These are phyloP conservation scores for Carassius auratus DNA, from an alignment of 2,113 vertebrate species.

Conservation along the genomic window DNA sequence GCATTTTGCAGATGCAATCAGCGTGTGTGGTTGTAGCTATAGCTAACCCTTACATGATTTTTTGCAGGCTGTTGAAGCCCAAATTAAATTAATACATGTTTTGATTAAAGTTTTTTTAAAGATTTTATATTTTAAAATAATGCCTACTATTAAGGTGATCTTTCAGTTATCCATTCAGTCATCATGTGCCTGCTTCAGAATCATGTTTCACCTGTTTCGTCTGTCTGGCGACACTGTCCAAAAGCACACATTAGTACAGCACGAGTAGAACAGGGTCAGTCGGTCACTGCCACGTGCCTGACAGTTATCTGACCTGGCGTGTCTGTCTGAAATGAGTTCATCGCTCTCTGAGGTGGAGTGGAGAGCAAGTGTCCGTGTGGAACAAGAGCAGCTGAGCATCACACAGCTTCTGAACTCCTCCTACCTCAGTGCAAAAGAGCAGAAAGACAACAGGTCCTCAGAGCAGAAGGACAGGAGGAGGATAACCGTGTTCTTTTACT, in stretches of 20 bases:
- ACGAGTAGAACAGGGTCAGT: constrained; percentile 25
- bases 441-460: constrained; percentile 36
- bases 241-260: constrained; percentile 1
- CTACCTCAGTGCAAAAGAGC: constrained; percentile 47
- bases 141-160: background rate
- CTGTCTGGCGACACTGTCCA: no score
- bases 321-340: constrained; percentile 16
- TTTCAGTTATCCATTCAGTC: background rate
- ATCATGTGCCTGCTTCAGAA: background rate
- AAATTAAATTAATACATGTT: no score
- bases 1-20: background rate
- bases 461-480: constrained; percentile 51
- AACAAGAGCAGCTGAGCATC: constrained; percentile 4
- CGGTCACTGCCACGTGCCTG: constrained; percentile 17
- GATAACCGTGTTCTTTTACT: constrained; percentile 70
- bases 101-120: background rate
- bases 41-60: background rate
- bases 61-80: background rate
- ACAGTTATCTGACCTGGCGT: constrained; percentile 4
- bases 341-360: background rate
- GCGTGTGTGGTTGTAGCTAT: no score
- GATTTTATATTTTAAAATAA: background rate
- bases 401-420: constrained; percentile 41
- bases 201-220: background rate
- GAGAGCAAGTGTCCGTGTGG: background rate